A percentile compares a stretch with the other conserved stretches of the same genome.
Conservation (phyloP, 2,888 invertebrate species). For the Mythimna lalbum region DNA sequence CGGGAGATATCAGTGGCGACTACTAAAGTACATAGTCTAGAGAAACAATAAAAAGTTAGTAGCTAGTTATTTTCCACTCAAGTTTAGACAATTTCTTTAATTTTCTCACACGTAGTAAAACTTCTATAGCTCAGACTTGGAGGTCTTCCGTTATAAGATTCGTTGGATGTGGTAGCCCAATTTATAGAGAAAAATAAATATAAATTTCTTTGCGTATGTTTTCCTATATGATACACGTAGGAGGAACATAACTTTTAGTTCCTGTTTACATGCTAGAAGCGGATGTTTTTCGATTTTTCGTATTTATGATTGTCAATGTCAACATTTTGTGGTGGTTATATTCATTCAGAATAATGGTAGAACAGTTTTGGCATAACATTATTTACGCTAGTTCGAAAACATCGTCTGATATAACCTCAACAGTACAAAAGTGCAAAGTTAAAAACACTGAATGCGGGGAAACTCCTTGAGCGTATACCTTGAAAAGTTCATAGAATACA, state of each 20-base stretch:
- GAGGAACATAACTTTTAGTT: conserved; percentile 18
- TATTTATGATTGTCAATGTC: not conserved
- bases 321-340: too few relatives aligned
- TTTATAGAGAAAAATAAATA: conserved; percentile 31
- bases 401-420: conserved; percentile 32
- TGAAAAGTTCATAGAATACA: conserved; percentile 12
- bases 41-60: conserved; percentile 35
- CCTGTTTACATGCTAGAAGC: conserved; percentile 27
- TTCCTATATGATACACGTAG: conserved; percentile 15
- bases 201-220: conserved; percentile 32
- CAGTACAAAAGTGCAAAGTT: conserved; percentile 14
- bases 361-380: not conserved
- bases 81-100: conserved; percentile 14
- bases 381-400: conserved; percentile 23
- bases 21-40: conserved; percentile 36
- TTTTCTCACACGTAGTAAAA: conserved; percentile 14
- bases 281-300: conserved; percentile 15
- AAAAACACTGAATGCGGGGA: conserved; percentile 13
- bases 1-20: conserved; percentile 40
- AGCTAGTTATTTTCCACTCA: conserved; percentile 33
- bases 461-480: conserved; percentile 30
- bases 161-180: conserved; percentile 21
- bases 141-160: conserved; percentile 17
- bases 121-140: conserved; percentile 5
- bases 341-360: not conserved